Base-by-base conservation (phyloP, 2,888 invertebrate species). In the Mythimna lalbum region DNA sequence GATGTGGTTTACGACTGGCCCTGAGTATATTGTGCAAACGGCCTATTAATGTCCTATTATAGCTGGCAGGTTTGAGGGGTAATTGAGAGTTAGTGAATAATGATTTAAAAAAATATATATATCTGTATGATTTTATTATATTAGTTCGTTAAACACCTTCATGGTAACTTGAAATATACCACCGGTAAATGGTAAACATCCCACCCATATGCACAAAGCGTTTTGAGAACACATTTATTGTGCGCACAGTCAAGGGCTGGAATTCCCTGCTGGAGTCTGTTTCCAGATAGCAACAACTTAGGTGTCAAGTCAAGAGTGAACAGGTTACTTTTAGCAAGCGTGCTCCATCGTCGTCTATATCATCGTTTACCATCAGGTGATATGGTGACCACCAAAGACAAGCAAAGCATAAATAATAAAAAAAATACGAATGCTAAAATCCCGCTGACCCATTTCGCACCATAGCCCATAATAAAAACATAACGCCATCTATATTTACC, bases 31-130 rank as follows among this genome's bases (percentile, higher is more conserved):
- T 75, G 81, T 78, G 63, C 74, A 71, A 70, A 82, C 72, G 72
- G 73, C 73, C 84, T 83, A 84, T 83, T 84, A 82, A 78, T 76
- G 82, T 69, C 53, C 71, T 80, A 82, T 82, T 84, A 83, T 71
- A 63, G 67, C 43, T 72, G 57, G 57, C 53, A 67, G 66, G 61
- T 68, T 68, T 60, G 56, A 77, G 56, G 59, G 52, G 52, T 61
- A 57, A 74, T 65, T 63, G 70, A 69, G 57, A 57, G 33, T 73
- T 52, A 33, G 53, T 64, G 43, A 78, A 72, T 69, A 52, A 72
- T 57, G 62, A 53, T 31, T 27, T 23, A 23, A 57, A 73, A 64
- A 50, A 55, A 36, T 43, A n/a, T n/a, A 2, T 3, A 27, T 17
- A 14, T 17, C n/a, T n/a, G 14, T 19, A 19, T 27, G 4, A 19